Evolutionary conservation across 2,113 vertebrate genomes (phyloP), one percentile per base, ranked within the genome.

Genomic region (Ptyas mucosa): DNA sequence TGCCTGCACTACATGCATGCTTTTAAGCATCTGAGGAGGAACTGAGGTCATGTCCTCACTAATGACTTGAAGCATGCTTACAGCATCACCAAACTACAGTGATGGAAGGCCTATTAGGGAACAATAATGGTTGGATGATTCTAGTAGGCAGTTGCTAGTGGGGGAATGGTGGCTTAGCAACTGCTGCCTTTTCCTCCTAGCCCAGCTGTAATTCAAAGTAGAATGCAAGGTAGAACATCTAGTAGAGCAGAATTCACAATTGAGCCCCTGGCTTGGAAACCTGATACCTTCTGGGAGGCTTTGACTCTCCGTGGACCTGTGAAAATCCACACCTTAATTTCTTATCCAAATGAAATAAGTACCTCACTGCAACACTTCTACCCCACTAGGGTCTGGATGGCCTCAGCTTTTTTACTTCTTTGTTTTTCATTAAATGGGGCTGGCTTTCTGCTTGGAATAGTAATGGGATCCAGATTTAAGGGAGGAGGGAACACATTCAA

Each of bases 401-500:
- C 53, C 52, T 57, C 52, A 7, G 20, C 85, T 61, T 81, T 85
- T 29, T 81, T 11, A 57, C 52, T 43, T 55, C 53, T 57, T 29
- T 21, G 9, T 49, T 23, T 64, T 61, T n/a, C 43, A 64, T 34
- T 92, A 49, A 43, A 57, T 53, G 52, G 55, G 46, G 46, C 46
- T 93, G 75, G 52, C 2, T 26, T 90, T 93, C 46, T 86, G 92
- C 75, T 87, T 58, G 75, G 87, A 81, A n/a, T 26, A 85, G n/a
- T 46, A 85, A 46, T 14, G 43, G 92, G 87, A 9, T 89, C 75
- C 23, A 75, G 46, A 43, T 90, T 90, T 87, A 53, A 93, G 89
- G 89, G 92, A 87, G 89, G 89, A 90, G 55, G 89, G 89, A 86
- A 90, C 46, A 43, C 54, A 87, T 87, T 61, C 81, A 90, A 93